Base-by-base conservation (phyloP, 1,140 invertebrate species). In the Drosophila varians region DNA sequence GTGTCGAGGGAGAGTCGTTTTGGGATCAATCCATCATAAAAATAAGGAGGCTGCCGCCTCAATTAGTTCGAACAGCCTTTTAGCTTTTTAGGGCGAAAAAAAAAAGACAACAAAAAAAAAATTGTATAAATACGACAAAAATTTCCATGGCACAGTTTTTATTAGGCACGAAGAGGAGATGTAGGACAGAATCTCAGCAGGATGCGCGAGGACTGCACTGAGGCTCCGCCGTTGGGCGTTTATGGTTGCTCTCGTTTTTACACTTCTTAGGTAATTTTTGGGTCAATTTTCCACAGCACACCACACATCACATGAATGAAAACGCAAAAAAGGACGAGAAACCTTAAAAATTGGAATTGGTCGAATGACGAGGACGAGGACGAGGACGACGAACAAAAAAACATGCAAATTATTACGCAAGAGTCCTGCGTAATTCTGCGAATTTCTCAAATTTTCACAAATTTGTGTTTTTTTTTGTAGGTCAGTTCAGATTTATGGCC, bases 371-470 rank as follows among this genome's bases (percentile, higher is more conserved):
- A n/a, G n/a, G 25, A 11, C 42, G 42, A 56, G 38, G 36, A 40
- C 52, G 16, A n/a, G 31, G 19, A 6, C 9, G 56, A 7, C n/a
- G n/a, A n/a, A n/a, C n/a, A 40, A 57, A 60, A 84, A 79, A 64
- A 76, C 61, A 83, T 86, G 80, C 82, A 87, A 86, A 86, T 87
- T 87, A 80, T 86, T 86, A 86, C 77, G 82, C 77, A 86, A 86
- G 82, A 87, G 77, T 66, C 62, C 57, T 56, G 47, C 12, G 60
- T 75, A 53, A 21, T 83, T 83, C 79, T 19, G 42, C 26, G 80
- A 83, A 43, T 65, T 56, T 56, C 7, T 6, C 5, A 3, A 3
- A 9, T 8, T 9, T 16, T 49, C 54, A 46, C n/a, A n/a, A n/a
- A 45, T 45, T 26, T 43, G 38, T 23, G 60, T 70, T 46, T 16